These are phyloP conservation scores for Acanthis flammea DNA, from an alignment of 2,797 vertebrate species.

Conservation along the genomic window DNA sequence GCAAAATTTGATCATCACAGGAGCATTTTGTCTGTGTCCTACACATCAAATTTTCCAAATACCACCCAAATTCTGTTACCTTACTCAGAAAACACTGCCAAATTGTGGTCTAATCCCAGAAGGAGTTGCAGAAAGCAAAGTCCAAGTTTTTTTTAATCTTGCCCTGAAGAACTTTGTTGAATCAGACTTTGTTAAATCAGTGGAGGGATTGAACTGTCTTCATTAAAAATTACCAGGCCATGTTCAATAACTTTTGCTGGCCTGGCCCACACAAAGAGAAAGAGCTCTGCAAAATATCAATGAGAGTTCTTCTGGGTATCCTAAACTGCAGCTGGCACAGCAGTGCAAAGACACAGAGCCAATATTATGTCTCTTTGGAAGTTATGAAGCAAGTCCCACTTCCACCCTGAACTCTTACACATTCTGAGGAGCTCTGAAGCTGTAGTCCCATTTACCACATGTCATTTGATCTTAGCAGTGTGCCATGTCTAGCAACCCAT, in stretches of 20 bases:
- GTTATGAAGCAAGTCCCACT: not conserved
- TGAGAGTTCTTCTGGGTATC: not conserved
- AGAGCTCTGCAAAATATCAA: not conserved
- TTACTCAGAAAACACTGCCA: not conserved
- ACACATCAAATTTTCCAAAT: conserved; percentile 35
- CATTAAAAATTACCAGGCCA: not conserved
- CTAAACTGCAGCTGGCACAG: not conserved
- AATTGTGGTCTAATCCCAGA: not conserved
- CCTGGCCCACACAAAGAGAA: not conserved
- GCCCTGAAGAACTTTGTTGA: not conserved
- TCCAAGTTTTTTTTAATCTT: not conserved
- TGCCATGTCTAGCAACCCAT: not conserved
- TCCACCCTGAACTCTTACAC: not conserved
- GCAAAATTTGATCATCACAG: conserved; percentile 5
- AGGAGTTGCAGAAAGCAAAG: not conserved
- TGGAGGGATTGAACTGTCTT: not conserved
- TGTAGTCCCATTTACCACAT: not conserved
- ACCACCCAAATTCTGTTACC: conserved; percentile 14
- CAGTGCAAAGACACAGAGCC: not conserved
- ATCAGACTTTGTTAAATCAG: not conserved
- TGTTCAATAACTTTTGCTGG: not conserved
- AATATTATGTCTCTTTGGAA: not conserved
- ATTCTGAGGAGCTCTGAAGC: not conserved
- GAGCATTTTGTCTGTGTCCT: conserved; percentile 22
- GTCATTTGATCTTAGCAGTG: not conserved